A percentile compares a stretch with the other conserved stretches of the same genome.
Evolutionary conservation across 1,140 invertebrate species (phyloP).

Genomic region (Glossosoma conforme): DNA sequence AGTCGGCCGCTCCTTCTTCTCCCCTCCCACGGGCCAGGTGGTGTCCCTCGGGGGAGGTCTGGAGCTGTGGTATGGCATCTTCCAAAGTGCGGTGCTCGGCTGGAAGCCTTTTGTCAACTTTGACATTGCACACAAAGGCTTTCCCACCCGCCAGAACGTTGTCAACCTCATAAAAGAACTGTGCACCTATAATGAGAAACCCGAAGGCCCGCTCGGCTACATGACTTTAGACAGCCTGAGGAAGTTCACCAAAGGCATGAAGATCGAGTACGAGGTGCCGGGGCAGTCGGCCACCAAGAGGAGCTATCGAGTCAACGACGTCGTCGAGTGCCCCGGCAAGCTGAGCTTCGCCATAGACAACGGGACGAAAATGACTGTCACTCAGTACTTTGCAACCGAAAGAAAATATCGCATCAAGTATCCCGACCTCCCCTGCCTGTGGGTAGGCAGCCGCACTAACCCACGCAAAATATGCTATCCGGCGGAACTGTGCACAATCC

Average conservation of each 20-base stretch:
- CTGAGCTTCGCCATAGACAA: slow-evolving; percentile 41
- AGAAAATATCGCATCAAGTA: slow-evolving; percentile 39
- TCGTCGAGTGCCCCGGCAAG: slow-evolving; percentile 36
- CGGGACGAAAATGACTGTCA: slow-evolving; percentile 40
- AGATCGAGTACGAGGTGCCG: slow-evolving; percentile 50
- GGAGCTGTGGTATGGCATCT: slow-evolving; percentile 62
- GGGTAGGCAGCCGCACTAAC: slow-evolving; percentile 45
- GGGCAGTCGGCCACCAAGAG: slow-evolving; percentile 26
- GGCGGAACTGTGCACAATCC: slow-evolving; percentile 54
- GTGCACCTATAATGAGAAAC: not conserved
- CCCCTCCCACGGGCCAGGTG: slow-evolving; percentile 35
- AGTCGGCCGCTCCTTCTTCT: slow-evolving; percentile 56
- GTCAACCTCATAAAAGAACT: slow-evolving; percentile 23
- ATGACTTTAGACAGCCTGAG: slow-evolving; percentile 11
- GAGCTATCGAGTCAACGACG: slow-evolving; percentile 49
- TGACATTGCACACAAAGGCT: slow-evolving; percentile 48
- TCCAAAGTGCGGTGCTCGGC: slow-evolving; percentile 68
- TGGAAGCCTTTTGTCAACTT: slow-evolving; percentile 69
- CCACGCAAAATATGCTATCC: slow-evolving; percentile 44
- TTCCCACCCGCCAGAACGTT: slow-evolving; percentile 26
- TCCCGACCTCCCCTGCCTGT: slow-evolving; percentile 51
- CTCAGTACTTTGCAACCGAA: slow-evolving; percentile 46
- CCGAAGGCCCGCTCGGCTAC: not conserved
- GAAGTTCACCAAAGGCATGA: slow-evolving; percentile 33
- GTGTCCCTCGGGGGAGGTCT: slow-evolving; percentile 56